Evolutionary conservation across 2,888 invertebrate genomes (phyloP).

Genomic region (Drosophila subquinaria): DNA sequence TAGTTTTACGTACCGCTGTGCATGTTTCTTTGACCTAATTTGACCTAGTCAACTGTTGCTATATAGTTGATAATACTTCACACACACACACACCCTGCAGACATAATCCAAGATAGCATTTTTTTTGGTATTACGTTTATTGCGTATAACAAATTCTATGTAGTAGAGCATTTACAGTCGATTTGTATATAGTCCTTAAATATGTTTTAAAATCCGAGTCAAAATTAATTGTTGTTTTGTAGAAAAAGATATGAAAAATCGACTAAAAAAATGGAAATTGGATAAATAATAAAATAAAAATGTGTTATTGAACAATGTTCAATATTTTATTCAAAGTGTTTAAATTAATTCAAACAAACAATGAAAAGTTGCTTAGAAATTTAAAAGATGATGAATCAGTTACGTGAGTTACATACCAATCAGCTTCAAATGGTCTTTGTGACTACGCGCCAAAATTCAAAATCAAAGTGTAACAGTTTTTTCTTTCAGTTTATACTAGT

Average conservation of each 20-base stretch:
- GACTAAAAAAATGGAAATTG: neutral
- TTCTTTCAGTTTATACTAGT: constrained; percentile 28
- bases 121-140: constrained; percentile 36
- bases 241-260: neutral
- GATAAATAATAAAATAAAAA: neutral
- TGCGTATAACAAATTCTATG: constrained; percentile 24
- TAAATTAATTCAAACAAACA: neutral
- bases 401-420: neutral
- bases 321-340: constrained; percentile 6
- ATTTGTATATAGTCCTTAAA: constrained; percentile 37
- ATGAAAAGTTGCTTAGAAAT: neutral
- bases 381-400: neutral
- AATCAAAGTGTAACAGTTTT: neutral
- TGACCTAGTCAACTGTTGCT: constrained; percentile 63
- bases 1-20: constrained; percentile 21
- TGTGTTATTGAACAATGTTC: neutral
- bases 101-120: constrained; percentile 57
- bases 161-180: constrained; percentile 30
- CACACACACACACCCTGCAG: constrained; percentile 15
- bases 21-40: constrained; percentile 42
- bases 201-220: constrained; percentile 5
- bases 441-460: constrained; percentile 1
- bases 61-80: constrained; percentile 46
- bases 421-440: neutral
- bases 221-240: constrained; percentile 15